Base-by-base conservation (phyloP, 2,888 invertebrate species). In the Mythimna loreyi region DNA sequence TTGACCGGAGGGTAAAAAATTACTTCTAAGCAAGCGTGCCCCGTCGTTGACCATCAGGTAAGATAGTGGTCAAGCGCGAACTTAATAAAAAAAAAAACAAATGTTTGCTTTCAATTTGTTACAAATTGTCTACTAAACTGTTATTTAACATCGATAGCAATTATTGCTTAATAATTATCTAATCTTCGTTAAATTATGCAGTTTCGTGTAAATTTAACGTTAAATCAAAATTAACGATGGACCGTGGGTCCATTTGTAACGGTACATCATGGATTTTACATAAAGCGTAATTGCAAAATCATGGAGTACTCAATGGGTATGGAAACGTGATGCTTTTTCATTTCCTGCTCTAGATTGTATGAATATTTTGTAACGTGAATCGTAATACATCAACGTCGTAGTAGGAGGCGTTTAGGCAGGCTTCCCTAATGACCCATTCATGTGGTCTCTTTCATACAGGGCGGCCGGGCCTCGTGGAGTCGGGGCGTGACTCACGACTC, bases 351-450 rank as follows among this genome's bases (percentile, higher is more conserved):
- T 75, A 75, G 78, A 85, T 85, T 85, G 76, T 78, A 82, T 84
- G 84, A 75, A 82, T 86, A 85, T 85, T 86, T 81, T 78, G 85
- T 85, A 79, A 79, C 80, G 52, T 82, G 73, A 78, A 79, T 84
- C 68, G 85, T 78, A 83, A 90, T 91, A 86, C 84, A 89, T 92
- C 89, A 90, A 87, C 85, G 88, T 90, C 87, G 84, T 80, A 65
- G 79, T 83, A 89, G 88, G 89, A 90, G 90, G 85, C 89, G 85
- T 86, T 91, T 86, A 88, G 81, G 83, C 84, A 81, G 87, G 85
- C 87, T 86, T 86, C 87, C 89, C 87, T 92, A 92, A 92, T 90
- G 93, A 90, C 81, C 92, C 90, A 93, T 93, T 93, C 92, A 93
- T 89, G 88, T 85, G 83, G 85, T 87, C 83, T 86, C 88, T 88